Evolutionary conservation across 2,113 vertebrate genomes (phyloP).

Genomic region (Pogonocichla stellata): DNA sequence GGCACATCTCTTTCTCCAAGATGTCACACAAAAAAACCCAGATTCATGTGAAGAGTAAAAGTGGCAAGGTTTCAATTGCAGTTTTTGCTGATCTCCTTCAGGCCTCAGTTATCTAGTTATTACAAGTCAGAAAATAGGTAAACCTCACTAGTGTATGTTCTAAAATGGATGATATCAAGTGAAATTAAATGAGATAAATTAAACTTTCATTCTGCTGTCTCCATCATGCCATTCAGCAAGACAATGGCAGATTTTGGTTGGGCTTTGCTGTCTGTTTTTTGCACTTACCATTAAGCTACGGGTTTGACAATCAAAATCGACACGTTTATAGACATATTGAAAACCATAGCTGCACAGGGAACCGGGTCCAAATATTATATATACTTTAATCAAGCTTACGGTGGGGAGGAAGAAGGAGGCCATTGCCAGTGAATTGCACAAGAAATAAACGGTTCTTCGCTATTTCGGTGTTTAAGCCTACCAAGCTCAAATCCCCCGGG

Average conservation of each 20-base stretch:
- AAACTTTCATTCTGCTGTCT: not conserved
- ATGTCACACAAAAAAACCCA: not conserved
- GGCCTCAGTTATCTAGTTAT: not conserved
- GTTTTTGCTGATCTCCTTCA: not conserved
- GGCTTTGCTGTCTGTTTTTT: not conserved
- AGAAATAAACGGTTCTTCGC: not conserved
- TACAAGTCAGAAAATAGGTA: not conserved
- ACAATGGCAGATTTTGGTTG: not conserved
- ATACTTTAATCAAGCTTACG: not conserved
- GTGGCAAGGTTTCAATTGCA: not conserved
- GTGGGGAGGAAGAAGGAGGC: not conserved
- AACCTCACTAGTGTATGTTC: fast-evolving
- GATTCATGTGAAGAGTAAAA: not conserved
- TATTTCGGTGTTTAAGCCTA: not conserved
- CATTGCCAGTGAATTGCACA: not conserved
- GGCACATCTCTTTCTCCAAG: not conserved
- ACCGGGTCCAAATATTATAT: not conserved
- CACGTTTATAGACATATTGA: not conserved
- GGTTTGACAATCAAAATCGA: not conserved
- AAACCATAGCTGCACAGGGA: not conserved
- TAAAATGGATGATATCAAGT: not conserved
- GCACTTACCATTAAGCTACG: not conserved
- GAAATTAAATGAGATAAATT: not conserved
- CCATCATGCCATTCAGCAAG: not conserved
- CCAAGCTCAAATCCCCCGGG: fast-evolving